Base-by-base conservation (phyloP, 1,140 invertebrate genomes). In the Halictus rubicundus region DNA sequence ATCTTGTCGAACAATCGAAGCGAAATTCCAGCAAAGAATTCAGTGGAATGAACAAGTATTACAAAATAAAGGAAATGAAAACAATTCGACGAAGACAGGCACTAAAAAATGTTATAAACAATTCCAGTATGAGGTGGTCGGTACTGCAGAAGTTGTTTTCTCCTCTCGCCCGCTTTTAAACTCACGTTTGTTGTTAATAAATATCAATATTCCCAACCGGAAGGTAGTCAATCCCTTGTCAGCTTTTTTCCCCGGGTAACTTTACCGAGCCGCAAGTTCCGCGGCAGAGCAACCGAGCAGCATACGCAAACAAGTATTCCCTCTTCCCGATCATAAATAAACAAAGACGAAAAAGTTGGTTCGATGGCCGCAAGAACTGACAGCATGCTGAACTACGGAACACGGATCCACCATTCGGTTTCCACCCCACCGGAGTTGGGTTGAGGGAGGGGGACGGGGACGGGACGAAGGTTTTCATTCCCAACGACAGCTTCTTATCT, bases 401-500 rank as follows among this genome's bases (percentile, higher is more conserved):
- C 46, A 54, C n/a, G 61, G 2, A 37, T 25, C 21, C 12, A 49
- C 46, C 32, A 54, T 66, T 66, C 32, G 23, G 14, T 66, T 23
- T 21, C 46, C 16, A 9, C 16, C n/a, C n/a, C n/a, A n/a, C n/a
- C n/a, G n/a, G n/a, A n/a, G n/a, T n/a, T n/a, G n/a, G n/a, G n/a
- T n/a, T n/a, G n/a, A n/a, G n/a, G n/a, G n/a, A n/a, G n/a, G n/a
- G n/a, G n/a, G n/a, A n/a, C n/a, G n/a, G n/a, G 27, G 16, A 14
- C 10, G 16, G 9, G 19, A 66, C 3, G 46, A 49, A 49, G 14
- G 57, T 59, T 77, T 61, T 37, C 37, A 77, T 70, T 42, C 74
- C 9, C 25, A 25, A 39, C 19, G 74, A 54, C 72, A 54, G 37
- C 23, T 65, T 21, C 49, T 42, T 57, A 75, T 68, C 46, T 60